These are phyloP conservation scores for Eubucco bourcierii DNA, from an alignment of 2,113 vertebrate species.

Conservation along the genomic window DNA sequence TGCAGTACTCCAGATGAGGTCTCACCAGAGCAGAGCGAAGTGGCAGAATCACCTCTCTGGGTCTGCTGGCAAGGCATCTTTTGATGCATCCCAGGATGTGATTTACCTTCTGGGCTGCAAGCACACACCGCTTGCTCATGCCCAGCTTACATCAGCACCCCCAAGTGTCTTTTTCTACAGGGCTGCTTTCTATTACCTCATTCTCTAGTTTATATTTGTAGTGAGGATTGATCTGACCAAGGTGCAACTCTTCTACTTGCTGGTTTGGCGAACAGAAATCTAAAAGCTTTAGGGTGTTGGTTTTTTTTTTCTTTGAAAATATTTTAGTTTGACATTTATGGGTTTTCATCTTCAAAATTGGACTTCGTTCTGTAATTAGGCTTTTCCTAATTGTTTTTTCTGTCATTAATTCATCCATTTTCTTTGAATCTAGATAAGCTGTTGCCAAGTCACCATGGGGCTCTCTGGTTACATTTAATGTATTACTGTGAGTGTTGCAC, in stretches of 20 bases:
- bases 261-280: not conserved
- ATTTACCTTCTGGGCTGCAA: no score
- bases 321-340: not conserved
- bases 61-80: no score
- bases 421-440: slow-evolving; percentile 82
- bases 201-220: no score
- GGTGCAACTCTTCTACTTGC: not conserved
- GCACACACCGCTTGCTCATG: no score
- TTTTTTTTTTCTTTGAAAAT: not conserved
- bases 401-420: not conserved
- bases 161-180: no score
- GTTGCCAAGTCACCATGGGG: slow-evolving; percentile 85
- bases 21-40: no score
- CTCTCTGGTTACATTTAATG: slow-evolving; percentile 88
- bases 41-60: no score
- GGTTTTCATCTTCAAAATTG: not conserved
- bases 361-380: not conserved
- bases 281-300: not conserved
- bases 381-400: not conserved
- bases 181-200: no score
- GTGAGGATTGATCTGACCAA: no score
- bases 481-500: slow-evolving; percentile 92
- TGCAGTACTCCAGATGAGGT: no score
- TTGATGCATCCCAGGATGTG: no score
- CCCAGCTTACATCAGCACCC: no score